Evolutionary conservation across 1,140 invertebrate species (phyloP), one percentile per base, ranked within the genome.

Genomic region (Ceratosolen solmsi): DNA sequence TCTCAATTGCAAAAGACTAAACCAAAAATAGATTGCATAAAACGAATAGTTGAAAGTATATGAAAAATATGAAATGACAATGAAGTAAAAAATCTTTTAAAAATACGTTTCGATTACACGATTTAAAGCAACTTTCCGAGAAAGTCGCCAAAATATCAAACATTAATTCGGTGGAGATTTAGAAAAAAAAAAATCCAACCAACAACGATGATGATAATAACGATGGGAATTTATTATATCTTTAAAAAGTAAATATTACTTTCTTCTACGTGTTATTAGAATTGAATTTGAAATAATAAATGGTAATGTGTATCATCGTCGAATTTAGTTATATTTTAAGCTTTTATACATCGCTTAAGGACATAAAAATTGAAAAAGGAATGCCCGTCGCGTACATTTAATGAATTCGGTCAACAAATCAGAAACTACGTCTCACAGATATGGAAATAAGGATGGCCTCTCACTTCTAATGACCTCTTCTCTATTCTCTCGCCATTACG

Each of bases 361-460:
- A 38, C 4, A 7, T 56, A 15, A 41, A 15, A 38, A 41, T 63
- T 63, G 25, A 41, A 65, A 68, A 54, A 54, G 30, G 27, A 30
- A 25, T 38, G 60, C 60, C 33, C 60, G 17, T 33, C 8, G 27
- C 25, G 33, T 36, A 65, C 63, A 36, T 65, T 9, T 65, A 65
- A 65, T 36, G 63, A 65, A 65, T 36, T 30, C 36, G 20, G 17
- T 36, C 30, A 38, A 65, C 30, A 65, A 65, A 15, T 25, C 27
- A 60, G 58, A 79, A 79, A 79, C 70, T 73, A 68, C 68, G 78
- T 79, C 78, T 51, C 68, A 60, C n/a, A 36, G 54, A 79, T 60
- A 79, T 79, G 78, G 38, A 72, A 60, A 60, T 60, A 60, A 60
- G 27, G 54, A 79, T 60, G 68, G 30, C 13, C 49, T 49, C 70